Base-by-base conservation (phyloP, 37 sponge, comb jelly and placozoan genomes). In the Aplysina aerophoba region DNA sequence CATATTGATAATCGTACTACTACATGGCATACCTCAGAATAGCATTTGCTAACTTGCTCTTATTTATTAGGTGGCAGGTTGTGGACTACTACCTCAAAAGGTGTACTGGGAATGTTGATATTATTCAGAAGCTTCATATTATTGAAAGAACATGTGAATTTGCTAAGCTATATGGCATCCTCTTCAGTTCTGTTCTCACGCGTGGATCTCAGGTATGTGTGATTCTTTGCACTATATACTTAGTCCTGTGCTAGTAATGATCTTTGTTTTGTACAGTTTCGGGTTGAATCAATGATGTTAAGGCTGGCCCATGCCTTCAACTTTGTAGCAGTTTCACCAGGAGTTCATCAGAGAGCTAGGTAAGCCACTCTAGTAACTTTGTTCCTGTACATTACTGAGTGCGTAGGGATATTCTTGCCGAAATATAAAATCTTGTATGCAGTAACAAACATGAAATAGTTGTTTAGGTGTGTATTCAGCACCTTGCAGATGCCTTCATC, bases 261-360 rank as follows among this genome's bases (percentile, higher is more conserved):
- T 62, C 28, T 53, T 24, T n/a, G 4, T 1, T 2, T 21, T 40
- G 50, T 75, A 50, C 73, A 94, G 92, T 98, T 92, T 69, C 84
- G 96, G 24, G 99, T 98, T 27, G 99, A 98, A 87, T 96, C 99
- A 54, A 98, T 98, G 96, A 85, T 98, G 90, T 85, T 94, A 38
- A 85, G 99, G 31, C 87, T 98, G 14, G 92, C 97, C 4, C 96
- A 96, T 55, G 88, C 93, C 30, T 81, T 72, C n/a, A 92, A 96
- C 28, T 98, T 86, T 53, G 84, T 98, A 21, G 91, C 93, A 20
- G 88, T 94, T 33, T 94, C 97, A 17, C 99, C 99, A 57, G 89
- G 93, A 56, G 81, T 92, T 11, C 92, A 93, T 71, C 99, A 98
- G 86, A 89, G 99, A 73, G 96, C 97, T 12, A 97, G 88, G 96